Base-by-base conservation (phyloP, 92 coral and sea anemone genomes). In the Epizoanthus rinbou region DNA sequence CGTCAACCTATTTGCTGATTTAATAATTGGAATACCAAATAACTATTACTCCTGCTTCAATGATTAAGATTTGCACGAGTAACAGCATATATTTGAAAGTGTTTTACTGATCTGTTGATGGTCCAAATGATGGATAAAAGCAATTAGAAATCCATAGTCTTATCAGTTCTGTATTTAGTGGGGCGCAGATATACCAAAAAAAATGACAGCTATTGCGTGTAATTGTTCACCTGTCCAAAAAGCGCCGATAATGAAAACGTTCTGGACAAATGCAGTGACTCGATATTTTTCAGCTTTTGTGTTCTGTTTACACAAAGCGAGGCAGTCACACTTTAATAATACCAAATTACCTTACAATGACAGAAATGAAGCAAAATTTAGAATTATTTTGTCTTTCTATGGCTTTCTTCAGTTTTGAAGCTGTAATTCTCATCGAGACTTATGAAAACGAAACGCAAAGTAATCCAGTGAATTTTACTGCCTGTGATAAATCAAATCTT, bases 221-320 rank as follows among this genome's bases (percentile, higher is more conserved):
- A 47, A 33, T 23, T 71, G 8, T 39, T 39, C 76, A 71, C 76
- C 76, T 71, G 76, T 19, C 33, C 25, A 6, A 19, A 41, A 3
- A n/a, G 54, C 57, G 59, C 23, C 35, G 76, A n/a, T 45, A 24
- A 13, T 67, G 8, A 67, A 67, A 67, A 33, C 23, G 73, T 67
- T 67, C n/a, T 67, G 17, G 73, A 67, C 23, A 67, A 67, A 28
- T 67, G 45, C 19, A 28, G 73, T 33, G 39, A 33, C 31, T 24
- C 35, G 33, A 67, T 67, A 7, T 67, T 67, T 9, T n/a, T 9
- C 15, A 4, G 73, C 79, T 73, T 28, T 73, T 73, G 64, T 53
- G 79, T 53, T 53, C 13, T 23, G 15, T 53, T 73, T 73, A 50
- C 19, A 19, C 56, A 23, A n/a, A 23, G 35, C 45, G 53, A 50